phyloP scores from a whole-genome alignment of 2,113 vertebrate genomes.

The Piliocolobus tephrosceles region DNA sequence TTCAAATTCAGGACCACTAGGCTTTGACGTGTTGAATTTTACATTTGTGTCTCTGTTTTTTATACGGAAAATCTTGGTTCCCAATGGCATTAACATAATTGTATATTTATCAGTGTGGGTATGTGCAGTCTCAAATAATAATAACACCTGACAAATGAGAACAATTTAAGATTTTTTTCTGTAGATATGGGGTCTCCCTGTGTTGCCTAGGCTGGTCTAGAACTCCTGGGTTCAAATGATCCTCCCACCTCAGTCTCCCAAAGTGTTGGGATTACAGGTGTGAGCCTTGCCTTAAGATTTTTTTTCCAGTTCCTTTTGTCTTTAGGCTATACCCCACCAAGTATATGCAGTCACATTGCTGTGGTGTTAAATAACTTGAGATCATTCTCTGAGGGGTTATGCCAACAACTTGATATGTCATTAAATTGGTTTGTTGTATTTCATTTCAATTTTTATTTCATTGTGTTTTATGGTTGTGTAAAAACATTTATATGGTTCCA shows the following conservation, averaged over 20 bases:
- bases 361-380: not conserved
- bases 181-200: too few relatives aligned
- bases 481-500: not conserved
- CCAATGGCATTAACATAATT: not conserved
- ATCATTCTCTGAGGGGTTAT: not conserved
- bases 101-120: not conserved
- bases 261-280: too few relatives aligned
- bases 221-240: too few relatives aligned
- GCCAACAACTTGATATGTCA: not conserved
- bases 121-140: not conserved
- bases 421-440: not conserved
- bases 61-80: conserved; percentile 1
- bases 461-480: not conserved
- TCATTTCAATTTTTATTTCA: not conserved
- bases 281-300: not conserved
- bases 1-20: not conserved
- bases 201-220: too few relatives aligned
- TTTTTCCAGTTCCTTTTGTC: not conserved
- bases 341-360: not conserved
- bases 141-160: not conserved
- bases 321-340: not conserved
- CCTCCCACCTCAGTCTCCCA: too few relatives aligned
- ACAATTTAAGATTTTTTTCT: not conserved
- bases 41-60: not conserved
- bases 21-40: conserved; percentile 8